These are phyloP conservation scores for Holacanthus passer DNA, from an alignment of 2,113 vertebrate genomes.

Conservation along the genomic window DNA sequence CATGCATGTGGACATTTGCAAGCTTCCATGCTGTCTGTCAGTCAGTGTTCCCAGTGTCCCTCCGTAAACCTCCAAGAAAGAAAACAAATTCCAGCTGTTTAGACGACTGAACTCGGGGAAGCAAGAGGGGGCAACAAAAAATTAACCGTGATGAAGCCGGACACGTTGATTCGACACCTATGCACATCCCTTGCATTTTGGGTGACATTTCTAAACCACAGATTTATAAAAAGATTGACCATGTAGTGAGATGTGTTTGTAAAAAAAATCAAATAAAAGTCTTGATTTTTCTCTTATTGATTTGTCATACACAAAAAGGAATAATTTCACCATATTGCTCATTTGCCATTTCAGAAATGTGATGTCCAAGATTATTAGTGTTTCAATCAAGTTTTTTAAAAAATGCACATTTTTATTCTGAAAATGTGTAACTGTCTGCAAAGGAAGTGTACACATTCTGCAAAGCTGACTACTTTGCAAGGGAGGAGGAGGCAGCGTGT, in stretches of 20 bases:
- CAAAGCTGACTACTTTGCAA: conserved; percentile 84
- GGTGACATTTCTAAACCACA: conserved; percentile 92
- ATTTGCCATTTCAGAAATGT: conserved; percentile 92
- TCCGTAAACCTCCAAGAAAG: conserved; percentile 52
- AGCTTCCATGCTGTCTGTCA: conserved; percentile 94
- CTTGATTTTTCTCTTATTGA: conserved; percentile 90
- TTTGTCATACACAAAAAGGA: conserved; percentile 86
- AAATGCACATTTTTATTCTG: conserved; percentile 90
- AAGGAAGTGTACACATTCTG: conserved; percentile 86
- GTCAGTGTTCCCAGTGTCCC: conserved; percentile 92
- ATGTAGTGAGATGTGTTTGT: conserved; percentile 97
- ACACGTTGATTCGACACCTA: conserved; percentile 93
- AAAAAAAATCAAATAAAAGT: conserved; percentile 84
- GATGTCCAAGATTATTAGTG: conserved; percentile 92
- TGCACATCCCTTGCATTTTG: conserved; percentile 97
- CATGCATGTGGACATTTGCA: conserved; percentile 98
- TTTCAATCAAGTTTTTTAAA: conserved; percentile 89
- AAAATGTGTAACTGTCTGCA: conserved; percentile 88
- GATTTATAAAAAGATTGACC: conserved; percentile 90
- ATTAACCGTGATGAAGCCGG: conserved; percentile 65
- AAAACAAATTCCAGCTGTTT: conserved; percentile 89
- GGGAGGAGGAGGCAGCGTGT: conserved; percentile 86
- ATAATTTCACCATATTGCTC: conserved; percentile 75
- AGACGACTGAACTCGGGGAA: conserved; percentile 78
- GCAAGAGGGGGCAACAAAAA: conserved; percentile 24